Evolutionary conservation across 1,140 invertebrate species (phyloP).

Genomic region (Lepidurus couesii): DNA sequence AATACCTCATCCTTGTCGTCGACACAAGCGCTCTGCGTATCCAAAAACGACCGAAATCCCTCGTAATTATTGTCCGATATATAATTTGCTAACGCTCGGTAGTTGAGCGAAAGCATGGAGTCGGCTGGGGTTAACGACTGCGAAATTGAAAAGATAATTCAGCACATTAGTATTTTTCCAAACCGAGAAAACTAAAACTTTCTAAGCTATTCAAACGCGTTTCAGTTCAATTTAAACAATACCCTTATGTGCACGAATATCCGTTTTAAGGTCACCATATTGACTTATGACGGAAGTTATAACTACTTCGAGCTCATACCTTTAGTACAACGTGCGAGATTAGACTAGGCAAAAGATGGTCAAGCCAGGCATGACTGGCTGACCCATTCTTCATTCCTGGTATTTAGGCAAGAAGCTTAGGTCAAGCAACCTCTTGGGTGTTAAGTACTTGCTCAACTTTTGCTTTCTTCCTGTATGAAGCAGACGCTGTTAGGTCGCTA

Average conservation of each 20-base stretch:
- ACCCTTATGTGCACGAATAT: neutral
- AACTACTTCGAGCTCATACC: neutral
- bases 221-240: neutral
- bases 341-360: neutral
- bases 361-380: neutral
- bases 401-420: neutral
- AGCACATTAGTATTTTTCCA: neutral
- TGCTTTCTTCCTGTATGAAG: neutral
- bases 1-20: slow-evolving; percentile 86
- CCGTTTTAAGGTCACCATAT: neutral
- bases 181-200: neutral
- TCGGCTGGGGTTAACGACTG: slow-evolving; percentile 55
- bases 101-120: slow-evolving; percentile 82
- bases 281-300: neutral
- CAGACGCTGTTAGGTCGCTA: neutral
- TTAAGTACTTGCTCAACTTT: slow-evolving; percentile 4
- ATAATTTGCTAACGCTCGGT: slow-evolving; percentile 68
- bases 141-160: neutral
- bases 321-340: neutral
- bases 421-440: neutral
- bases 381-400: neutral
- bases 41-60: slow-evolving; percentile 70
- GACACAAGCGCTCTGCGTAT: slow-evolving; percentile 69
- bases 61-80: slow-evolving; percentile 71
- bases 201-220: neutral